Conservation (phyloP, 2,888 invertebrate species). For the Drosophila tanythrix region DNA sequence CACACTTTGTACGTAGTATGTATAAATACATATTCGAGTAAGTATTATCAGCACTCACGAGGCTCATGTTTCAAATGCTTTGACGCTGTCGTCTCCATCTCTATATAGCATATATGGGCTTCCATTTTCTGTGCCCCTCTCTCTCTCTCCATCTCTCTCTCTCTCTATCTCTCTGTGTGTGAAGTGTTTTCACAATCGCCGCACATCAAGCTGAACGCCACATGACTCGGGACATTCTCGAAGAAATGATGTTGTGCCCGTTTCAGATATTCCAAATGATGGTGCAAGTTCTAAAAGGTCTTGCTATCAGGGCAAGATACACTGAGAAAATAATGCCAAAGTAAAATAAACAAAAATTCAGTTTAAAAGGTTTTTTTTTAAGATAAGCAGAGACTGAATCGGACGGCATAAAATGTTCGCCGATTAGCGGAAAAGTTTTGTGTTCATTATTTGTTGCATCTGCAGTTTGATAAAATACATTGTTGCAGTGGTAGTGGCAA, state of each 20-base stretch:
- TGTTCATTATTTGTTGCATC: not conserved
- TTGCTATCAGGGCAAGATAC: constrained; percentile 17
- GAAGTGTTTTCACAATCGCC: constrained; percentile 62
- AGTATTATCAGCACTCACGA: constrained; percentile 72
- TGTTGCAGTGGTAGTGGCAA: not conserved
- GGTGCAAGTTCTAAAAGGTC: constrained; percentile 54
- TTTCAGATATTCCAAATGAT: constrained; percentile 45
- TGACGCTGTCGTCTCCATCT: constrained; percentile 41
- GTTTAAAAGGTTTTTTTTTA: not conserved
- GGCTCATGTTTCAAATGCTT: constrained; percentile 71
- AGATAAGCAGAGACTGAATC: not conserved
- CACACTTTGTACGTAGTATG: constrained; percentile 16
- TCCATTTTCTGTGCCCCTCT: constrained; percentile 29
- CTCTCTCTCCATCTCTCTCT: not conserved
- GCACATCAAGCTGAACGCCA: constrained; percentile 34
- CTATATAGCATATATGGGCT: constrained; percentile 40
- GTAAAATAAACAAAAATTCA: not conserved
- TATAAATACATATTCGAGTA: constrained; percentile 14
- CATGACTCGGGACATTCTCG: constrained; percentile 43
- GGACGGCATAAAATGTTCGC: not conserved
- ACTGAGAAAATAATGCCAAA: constrained; percentile 5
- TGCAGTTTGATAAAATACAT: not conserved
- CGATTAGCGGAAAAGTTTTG: not conserved
- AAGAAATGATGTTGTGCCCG: constrained; percentile 48
- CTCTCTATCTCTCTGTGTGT: not conserved